Conservation (phyloP, 2,113 vertebrate species). For the Hippopotamus amphibius region DNA sequence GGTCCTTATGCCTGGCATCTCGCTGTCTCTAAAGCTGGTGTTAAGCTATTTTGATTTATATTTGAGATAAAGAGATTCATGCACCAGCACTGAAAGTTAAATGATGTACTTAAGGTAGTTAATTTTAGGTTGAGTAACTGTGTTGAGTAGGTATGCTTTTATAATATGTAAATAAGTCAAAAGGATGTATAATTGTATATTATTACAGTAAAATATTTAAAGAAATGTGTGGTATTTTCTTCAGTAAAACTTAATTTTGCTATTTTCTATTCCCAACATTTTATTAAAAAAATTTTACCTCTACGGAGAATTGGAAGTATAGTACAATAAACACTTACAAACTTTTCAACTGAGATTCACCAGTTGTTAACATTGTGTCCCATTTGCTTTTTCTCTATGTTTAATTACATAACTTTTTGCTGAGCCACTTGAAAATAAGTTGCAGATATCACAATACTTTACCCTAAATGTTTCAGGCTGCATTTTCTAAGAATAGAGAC, state of each 20-base stretch:
- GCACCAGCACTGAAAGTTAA: conserved; percentile 50
- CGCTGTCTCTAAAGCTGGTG: not conserved
- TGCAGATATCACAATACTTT: not conserved
- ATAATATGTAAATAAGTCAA: conserved; percentile 58
- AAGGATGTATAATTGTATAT: not conserved
- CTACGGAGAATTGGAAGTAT: not conserved
- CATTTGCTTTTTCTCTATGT: not conserved
- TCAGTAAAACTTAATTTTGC: conserved; percentile 48
- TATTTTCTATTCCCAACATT: not conserved
- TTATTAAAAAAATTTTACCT: not conserved
- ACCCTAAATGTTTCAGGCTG: not conserved
- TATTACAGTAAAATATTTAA: conserved; percentile 59
- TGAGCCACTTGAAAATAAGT: conserved; percentile 29
- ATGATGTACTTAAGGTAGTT: conserved; percentile 7
- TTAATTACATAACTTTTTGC: conserved; percentile 23
- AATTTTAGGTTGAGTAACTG: conserved; percentile 50
- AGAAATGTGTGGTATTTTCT: conserved; percentile 41
- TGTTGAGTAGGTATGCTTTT: conserved; percentile 37
- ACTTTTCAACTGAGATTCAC: not conserved
- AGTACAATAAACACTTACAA: not conserved
- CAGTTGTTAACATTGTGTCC: not conserved
- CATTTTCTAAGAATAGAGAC: not conserved
- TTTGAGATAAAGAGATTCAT: conserved; percentile 17
- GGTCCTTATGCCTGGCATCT: not conserved
- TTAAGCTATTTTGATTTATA: conserved; percentile 44